Conservation (phyloP, 2,888 invertebrate species). For the Pterostichus niger region DNA sequence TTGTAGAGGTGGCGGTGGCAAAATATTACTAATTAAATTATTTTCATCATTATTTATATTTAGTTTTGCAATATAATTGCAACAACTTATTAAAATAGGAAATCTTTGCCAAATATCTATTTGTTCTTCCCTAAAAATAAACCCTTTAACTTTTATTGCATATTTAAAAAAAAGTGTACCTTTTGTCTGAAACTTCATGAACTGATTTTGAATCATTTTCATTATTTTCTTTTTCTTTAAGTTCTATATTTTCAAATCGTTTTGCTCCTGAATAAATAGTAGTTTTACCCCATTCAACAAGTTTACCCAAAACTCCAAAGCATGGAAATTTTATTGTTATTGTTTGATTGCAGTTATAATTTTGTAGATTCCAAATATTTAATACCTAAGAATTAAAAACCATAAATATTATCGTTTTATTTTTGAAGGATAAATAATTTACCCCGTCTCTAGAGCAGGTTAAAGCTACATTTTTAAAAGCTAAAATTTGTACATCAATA, state of each 20-base stretch:
- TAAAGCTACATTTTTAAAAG: slow-evolving; percentile 77
- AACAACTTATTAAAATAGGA: slow-evolving; percentile 79
- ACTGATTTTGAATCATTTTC: slow-evolving; percentile 39
- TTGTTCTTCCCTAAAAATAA: slow-evolving; percentile 46
- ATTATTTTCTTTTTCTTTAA: slow-evolving; percentile 15
- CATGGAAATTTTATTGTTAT: slow-evolving; percentile 80
- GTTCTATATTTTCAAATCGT: slow-evolving; percentile 66
- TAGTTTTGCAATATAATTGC: slow-evolving; percentile 79
- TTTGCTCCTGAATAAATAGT: slow-evolving; percentile 80
- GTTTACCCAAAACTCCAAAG: slow-evolving; percentile 80
- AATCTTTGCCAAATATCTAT: slow-evolving; percentile 74
- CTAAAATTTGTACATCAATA: slow-evolving; percentile 79
- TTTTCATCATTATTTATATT: slow-evolving; percentile 72
- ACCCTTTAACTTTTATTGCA: not conserved
- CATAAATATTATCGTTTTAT: slow-evolving; percentile 16
- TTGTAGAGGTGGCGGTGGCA: slow-evolving; percentile 75
- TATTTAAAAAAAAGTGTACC: not conserved
- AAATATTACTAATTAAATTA: slow-evolving; percentile 70
- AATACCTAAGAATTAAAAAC: slow-evolving; percentile 76
- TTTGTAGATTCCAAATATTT: slow-evolving; percentile 81
- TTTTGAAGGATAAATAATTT: slow-evolving; percentile 71
- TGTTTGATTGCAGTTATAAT: slow-evolving; percentile 80
- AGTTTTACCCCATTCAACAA: slow-evolving; percentile 80
- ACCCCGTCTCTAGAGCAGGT: slow-evolving; percentile 81
- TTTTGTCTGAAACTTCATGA: slow-evolving; percentile 23